Base-by-base conservation (phyloP, 1,140 invertebrate genomes). In the Caenorhabditis briggsae region DNA sequence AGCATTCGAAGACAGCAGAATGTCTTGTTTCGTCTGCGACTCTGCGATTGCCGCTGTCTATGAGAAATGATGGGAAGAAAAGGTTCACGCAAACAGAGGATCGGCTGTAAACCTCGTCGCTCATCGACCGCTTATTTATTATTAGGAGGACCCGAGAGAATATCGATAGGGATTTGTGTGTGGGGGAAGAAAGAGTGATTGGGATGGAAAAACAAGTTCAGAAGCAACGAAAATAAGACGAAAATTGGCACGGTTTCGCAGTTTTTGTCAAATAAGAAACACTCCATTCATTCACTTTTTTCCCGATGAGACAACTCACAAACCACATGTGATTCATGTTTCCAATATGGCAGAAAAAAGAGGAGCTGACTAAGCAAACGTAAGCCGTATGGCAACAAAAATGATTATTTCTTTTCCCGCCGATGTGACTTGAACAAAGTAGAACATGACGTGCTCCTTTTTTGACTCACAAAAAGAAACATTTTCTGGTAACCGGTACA, bases 81-180 rank as follows among this genome's bases (percentile, higher is more conserved):
- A 78, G 70, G 70, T 78, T 78, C 70, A 78, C 70, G 70, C 70
- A 78, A 78, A 78, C 70, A 78, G 70, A 78, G 43, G 70, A 78
- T 78, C 70, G 70, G 70, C 70, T 78, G 70, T 78, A 78, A 78
- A 78, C 33, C 70, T 78, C 46, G 46, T 78, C 46, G 70, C 70
- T 78, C 70, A 78, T 78, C 46, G 70, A 50, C 70, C 70, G 70
- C 70, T 78, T 78, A 50, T 78, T 78, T 78, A 78, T 78, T 78
- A 78, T 78, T 78, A 78, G 70, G 46, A 46, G 70, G 46, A 25
- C 56, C 16, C 11, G 5, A 12, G 64, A 46, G 25, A 78, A 78
- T 53, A 78, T 78, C 70, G 70, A 78, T 78, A 78, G 50, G 50
- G 33, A 33, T 33, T 33, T 33, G 33, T 33, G 41, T 12, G 8